Conservation (phyloP, 2,888 invertebrate genomes). For the Dryocosmus kuriphilus region DNA sequence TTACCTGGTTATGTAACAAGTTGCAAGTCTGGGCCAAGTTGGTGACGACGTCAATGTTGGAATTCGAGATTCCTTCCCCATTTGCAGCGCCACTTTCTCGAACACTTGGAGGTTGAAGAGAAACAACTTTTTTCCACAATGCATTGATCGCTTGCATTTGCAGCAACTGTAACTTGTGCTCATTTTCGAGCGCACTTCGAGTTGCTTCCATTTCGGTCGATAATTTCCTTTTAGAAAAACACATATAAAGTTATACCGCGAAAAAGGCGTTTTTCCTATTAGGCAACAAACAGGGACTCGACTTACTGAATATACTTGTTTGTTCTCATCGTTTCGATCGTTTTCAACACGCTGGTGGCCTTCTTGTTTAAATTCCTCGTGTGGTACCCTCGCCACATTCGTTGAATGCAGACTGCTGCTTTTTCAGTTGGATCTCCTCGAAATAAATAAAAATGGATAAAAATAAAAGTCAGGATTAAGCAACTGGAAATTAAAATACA, state of each 20-base stretch:
- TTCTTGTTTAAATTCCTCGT: conserved; percentile 86
- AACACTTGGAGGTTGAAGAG: conserved; percentile 79
- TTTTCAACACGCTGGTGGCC: conserved; percentile 82
- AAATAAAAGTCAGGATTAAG: too few relatives aligned
- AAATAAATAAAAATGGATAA: conserved; percentile 41
- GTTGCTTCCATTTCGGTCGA: conserved; percentile 92
- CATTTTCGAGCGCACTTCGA: conserved; percentile 90
- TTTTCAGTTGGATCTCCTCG: conserved; percentile 70
- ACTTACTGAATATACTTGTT: conserved; percentile 90
- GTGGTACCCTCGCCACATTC: conserved; percentile 91
- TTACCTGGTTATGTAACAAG: conserved; percentile 86
- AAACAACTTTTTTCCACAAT: conserved; percentile 91
- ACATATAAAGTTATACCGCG: conserved; percentile 85
- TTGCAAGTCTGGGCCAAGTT: conserved; percentile 88
- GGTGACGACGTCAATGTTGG: conserved; percentile 83
- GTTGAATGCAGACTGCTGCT: conserved; percentile 90
- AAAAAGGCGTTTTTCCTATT: conserved; percentile 79
- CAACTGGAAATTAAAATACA: background rate
- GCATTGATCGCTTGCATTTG: conserved; percentile 95
- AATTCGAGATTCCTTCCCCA: conserved; percentile 67
- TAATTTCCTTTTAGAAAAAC: conserved; percentile 83
- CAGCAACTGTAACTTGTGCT: conserved; percentile 90
- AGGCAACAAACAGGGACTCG: background rate
- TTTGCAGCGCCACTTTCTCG: conserved; percentile 66
- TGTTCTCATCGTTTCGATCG: conserved; percentile 87